phyloP scores from a whole-genome alignment of 2,888 invertebrate genomes.

The Tachina fera region DNA sequence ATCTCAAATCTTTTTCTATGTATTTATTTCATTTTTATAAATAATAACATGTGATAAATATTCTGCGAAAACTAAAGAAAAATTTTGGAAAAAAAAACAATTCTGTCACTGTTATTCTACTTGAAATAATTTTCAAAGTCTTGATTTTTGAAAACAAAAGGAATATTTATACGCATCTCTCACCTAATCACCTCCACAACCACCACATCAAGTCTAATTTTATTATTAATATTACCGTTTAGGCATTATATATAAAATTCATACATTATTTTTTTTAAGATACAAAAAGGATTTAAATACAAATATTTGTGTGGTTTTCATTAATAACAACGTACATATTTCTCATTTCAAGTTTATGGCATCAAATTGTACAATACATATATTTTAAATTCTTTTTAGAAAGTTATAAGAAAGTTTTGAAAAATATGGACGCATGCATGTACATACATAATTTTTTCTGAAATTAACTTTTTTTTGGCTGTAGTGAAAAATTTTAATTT shows the following conservation, averaged over 20 bases:
- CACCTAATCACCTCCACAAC: conserved; percentile 71
- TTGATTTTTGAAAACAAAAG: conserved; percentile 42
- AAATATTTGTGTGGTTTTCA: not conserved
- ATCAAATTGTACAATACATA: too few species aligned
- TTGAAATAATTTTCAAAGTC: conserved; percentile 24
- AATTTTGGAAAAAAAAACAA: not conserved
- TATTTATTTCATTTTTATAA: conserved; percentile 45
- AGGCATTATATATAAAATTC: conserved; percentile 57
- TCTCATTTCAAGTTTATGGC: too few species aligned
- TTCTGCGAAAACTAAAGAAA: conserved; percentile 45
- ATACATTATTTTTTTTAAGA: conserved; percentile 20
- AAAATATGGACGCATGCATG: too few species aligned
- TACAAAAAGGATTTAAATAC: conserved; percentile 49
- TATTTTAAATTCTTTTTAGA: too few species aligned
- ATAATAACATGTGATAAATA: conserved; percentile 65
- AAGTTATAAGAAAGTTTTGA: too few species aligned
- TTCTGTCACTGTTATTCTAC: conserved; percentile 31
- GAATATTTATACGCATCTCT: conserved; percentile 70
- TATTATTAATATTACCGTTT: conserved; percentile 44
- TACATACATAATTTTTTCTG: too few species aligned
- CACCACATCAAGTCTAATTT: conserved; percentile 72
- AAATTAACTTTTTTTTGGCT: too few species aligned
- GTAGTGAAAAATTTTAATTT: too few species aligned
- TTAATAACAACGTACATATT: too few species aligned
- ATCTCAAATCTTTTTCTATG: conserved; percentile 34